Evolutionary conservation across 2,888 invertebrate genomes (phyloP).

Genomic region (Microctonus aethiopoides): DNA sequence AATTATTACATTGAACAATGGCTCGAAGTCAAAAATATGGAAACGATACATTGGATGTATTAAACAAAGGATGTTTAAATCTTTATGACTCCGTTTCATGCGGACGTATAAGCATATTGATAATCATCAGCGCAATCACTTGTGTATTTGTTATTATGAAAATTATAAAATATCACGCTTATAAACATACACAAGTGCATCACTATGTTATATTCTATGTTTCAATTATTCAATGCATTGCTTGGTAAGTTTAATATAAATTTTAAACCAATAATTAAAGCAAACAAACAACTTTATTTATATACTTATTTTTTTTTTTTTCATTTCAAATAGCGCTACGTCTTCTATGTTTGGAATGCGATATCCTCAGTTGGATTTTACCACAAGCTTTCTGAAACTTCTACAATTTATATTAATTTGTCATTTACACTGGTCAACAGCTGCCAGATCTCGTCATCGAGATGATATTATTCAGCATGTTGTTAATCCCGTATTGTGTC

Average conservation of each 20-base stretch:
- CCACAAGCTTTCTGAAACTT: conserved; percentile 67
- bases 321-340: conserved; percentile 56
- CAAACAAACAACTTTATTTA: too few species aligned
- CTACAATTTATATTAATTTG: conserved; percentile 68
- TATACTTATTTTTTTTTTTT: background rate
- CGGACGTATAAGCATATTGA: conserved; percentile 66
- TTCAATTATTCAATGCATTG: conserved; percentile 66
- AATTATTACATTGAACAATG: conserved; percentile 38
- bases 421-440: conserved; percentile 69
- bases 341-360: conserved; percentile 66
- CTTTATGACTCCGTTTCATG: conserved; percentile 67
- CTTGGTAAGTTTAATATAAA: conserved; percentile 67
- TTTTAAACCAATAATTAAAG: too few species aligned
- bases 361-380: conserved; percentile 68
- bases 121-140: conserved; percentile 65
- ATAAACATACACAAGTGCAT: conserved; percentile 67
- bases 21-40: conserved; percentile 55
- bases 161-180: conserved; percentile 66
- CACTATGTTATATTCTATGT: conserved; percentile 69
- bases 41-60: conserved; percentile 66
- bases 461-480: conserved; percentile 64
- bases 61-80: conserved; percentile 66
- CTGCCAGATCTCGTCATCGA: conserved; percentile 66
- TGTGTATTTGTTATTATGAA: conserved; percentile 60
- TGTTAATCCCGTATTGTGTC: conserved; percentile 66